These are phyloP conservation scores for Rhodinocichla rosea DNA, from an alignment of 2,113 vertebrate genomes.

Conservation along the genomic window DNA sequence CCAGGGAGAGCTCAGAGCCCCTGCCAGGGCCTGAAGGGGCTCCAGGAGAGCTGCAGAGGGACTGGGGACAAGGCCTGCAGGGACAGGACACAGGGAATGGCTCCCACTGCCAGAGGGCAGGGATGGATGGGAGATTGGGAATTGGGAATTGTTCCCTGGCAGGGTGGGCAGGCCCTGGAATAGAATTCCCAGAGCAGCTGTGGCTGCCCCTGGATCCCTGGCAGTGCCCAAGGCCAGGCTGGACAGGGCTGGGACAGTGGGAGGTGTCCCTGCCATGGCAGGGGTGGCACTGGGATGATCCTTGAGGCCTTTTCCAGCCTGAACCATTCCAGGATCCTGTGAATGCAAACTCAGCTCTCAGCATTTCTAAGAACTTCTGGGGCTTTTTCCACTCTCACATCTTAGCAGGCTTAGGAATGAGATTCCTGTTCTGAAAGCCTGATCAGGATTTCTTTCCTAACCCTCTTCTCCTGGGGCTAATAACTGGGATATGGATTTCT, in stretches of 20 bases:
- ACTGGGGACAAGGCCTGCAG: not conserved
- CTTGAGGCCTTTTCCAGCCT: not conserved
- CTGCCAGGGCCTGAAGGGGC: not conserved
- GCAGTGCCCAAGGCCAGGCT: not conserved
- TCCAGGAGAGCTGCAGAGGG: not conserved
- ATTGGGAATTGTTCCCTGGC: not conserved
- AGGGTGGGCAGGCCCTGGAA: rapidly evolving
- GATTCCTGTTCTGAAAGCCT: not conserved
- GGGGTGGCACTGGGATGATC: not conserved
- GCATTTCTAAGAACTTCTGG: not conserved
- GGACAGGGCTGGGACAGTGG: not conserved
- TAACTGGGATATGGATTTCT: not conserved
- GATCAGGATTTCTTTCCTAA: not conserved
- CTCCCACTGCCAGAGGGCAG: not conserved
- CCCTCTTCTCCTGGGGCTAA: not conserved
- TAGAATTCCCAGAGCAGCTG: rapidly evolving
- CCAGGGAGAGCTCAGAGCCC: not conserved
- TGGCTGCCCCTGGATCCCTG: not conserved
- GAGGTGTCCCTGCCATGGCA: not conserved
- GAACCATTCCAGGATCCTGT: not conserved
- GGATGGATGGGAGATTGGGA: rapidly evolving
- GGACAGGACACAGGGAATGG: not conserved
- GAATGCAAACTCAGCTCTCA: not conserved
- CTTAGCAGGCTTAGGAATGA: not conserved
- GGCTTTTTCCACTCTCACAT: not conserved